A percentile compares a stretch with the other conserved stretches of the same genome.
These are phyloP conservation scores for Mesocentrotus franciscanus DNA, from an alignment of 53 echinoderm and acorn worm species.

Conservation along the genomic window DNA sequence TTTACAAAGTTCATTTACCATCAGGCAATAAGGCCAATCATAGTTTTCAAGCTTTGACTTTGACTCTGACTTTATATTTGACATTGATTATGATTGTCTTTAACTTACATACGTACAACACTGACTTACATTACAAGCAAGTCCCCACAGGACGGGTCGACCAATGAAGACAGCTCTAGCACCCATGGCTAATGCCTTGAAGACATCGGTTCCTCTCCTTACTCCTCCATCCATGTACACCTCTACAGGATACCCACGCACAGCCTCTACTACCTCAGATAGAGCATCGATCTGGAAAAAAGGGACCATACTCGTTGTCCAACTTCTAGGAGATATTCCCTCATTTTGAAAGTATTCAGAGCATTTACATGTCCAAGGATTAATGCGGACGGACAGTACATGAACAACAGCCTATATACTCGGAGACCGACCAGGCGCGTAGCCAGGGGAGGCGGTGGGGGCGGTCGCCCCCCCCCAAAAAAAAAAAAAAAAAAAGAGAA, in stretches of 20 bases:
- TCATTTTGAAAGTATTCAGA: background rate
- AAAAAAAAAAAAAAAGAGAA: too few species aligned
- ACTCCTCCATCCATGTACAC: constrained; percentile 75
- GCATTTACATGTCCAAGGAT: background rate
- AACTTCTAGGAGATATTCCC: background rate
- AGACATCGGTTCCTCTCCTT: constrained; percentile 68
- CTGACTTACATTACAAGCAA: constrained; percentile 54
- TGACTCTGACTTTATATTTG: too few species aligned
- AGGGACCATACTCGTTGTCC: background rate
- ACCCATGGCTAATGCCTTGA: constrained; percentile 71
- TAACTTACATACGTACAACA: background rate
- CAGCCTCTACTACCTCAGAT: constrained; percentile 68
- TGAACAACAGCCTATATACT: too few species aligned
- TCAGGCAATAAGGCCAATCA: too few species aligned
- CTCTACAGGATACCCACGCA: constrained; percentile 65
- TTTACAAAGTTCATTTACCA: too few species aligned
- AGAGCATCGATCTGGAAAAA: constrained; percentile 65
- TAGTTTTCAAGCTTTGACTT: too few species aligned
- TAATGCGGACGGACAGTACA: too few species aligned
- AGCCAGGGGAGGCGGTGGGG: too few species aligned
- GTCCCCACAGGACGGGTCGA: constrained; percentile 65
- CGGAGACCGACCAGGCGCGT: too few species aligned
- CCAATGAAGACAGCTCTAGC: constrained; percentile 71
- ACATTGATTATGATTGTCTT: too few species aligned
- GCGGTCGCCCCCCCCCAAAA: too few species aligned